Percentiles rank a stretch among this genome's conserved stretches.
These are phyloP conservation scores for Poeciliopsis gracilis DNA, from an alignment of 2,797 vertebrate species.

Conservation along the genomic window DNA sequence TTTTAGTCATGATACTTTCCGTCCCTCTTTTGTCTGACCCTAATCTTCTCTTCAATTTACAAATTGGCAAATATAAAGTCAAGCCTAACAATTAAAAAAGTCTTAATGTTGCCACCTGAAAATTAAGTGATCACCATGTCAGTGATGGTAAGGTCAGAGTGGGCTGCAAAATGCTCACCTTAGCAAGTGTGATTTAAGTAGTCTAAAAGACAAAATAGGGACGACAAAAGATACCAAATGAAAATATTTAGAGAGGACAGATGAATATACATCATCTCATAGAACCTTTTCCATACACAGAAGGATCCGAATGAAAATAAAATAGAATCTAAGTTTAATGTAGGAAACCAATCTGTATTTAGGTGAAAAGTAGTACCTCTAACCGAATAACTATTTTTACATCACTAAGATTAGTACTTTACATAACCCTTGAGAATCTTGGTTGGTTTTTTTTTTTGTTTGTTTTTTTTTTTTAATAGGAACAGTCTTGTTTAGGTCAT, in stretches of 20 bases:
- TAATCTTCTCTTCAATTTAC: constrained; percentile 38
- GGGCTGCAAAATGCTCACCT: constrained; percentile 55
- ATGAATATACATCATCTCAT: constrained; percentile 9
- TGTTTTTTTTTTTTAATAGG: not conserved
- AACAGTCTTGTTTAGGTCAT: not conserved
- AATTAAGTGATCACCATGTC: constrained; percentile 56
- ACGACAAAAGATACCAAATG: constrained; percentile 14
- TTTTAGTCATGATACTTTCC: constrained; percentile 15
- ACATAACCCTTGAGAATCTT: too few relatives aligned
- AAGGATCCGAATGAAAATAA: not conserved
- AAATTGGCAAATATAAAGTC: constrained; percentile 61
- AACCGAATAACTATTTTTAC: not conserved
- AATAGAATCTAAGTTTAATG: not conserved
- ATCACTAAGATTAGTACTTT: too few relatives aligned
- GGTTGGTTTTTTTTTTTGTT: not conserved
- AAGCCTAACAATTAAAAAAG: constrained; percentile 60
- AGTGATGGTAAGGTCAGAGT: constrained; percentile 57
- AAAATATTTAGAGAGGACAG: constrained; percentile 15
- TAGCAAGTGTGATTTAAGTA: constrained; percentile 38
- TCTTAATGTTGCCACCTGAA: constrained; percentile 53
- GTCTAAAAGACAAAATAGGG: constrained; percentile 16
- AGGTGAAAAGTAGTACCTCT: not conserved
- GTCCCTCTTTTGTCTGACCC: constrained; percentile 24
- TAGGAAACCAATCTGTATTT: not conserved
- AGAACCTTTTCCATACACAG: not conserved